A percentile compares a stretch with the other conserved stretches of the same genome.
Conservation (phyloP, 2,113 vertebrate species). For the Festucalex cinctus region DNA sequence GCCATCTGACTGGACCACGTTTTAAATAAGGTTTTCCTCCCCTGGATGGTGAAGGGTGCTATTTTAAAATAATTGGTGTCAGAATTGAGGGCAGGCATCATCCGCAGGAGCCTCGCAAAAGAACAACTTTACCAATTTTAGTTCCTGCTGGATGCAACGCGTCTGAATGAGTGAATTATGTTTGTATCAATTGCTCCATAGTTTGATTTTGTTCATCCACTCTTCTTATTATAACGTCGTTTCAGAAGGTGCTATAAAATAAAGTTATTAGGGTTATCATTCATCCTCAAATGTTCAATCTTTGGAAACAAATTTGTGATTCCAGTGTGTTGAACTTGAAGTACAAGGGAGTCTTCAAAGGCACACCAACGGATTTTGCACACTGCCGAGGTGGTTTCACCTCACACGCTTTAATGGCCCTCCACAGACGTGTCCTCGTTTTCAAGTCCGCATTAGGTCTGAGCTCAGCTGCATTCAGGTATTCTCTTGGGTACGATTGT, state of each 20-base stretch:
- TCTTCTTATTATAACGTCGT: too few species aligned
- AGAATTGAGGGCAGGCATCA: neutral
- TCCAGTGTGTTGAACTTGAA: neutral
- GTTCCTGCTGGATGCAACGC: neutral
- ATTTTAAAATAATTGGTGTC: slow-evolving; percentile 5
- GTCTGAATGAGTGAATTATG: neutral
- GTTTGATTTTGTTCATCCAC: too few species aligned
- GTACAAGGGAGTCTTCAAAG: neutral
- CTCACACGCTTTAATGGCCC: slow-evolving; percentile 30
- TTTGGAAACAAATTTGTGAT: neutral
- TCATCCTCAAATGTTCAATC: neutral
- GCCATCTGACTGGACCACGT: slow-evolving; percentile 14
- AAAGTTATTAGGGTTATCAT: neutral
- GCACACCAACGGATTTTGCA: neutral
- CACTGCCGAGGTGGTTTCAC: slow-evolving; percentile 26
- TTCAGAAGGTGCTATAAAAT: too few species aligned
- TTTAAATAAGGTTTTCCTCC: slow-evolving; percentile 1
- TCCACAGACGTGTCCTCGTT: slow-evolving; percentile 48
- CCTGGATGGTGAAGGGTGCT: neutral
- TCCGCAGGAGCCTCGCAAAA: neutral
- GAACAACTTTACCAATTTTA: neutral
- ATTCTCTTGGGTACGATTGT: slow-evolving; percentile 32
- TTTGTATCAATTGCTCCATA: too few species aligned
- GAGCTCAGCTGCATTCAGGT: slow-evolving; percentile 11
- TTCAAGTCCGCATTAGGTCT: slow-evolving; percentile 16